Evolutionary conservation across 2,113 vertebrate genomes (phyloP).

Genomic region (Mobula hypostoma): DNA sequence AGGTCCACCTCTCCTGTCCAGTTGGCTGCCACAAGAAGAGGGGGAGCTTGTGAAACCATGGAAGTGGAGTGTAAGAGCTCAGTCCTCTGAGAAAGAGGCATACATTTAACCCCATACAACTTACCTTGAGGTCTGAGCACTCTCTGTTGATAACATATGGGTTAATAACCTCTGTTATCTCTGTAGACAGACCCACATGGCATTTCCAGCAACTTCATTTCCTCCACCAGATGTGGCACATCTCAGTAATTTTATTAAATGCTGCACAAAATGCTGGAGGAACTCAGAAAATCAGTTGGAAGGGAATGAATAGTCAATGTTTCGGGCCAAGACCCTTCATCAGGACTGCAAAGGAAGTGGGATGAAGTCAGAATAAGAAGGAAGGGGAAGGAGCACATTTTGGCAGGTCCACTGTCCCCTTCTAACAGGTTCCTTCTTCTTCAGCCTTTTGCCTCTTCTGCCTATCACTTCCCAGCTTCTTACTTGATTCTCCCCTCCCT

Average conservation of each 20-base stretch:
- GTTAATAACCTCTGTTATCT: neutral
- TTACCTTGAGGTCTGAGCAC: neutral
- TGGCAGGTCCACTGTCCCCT: no score
- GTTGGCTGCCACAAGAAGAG: neutral
- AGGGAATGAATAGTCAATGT: no score
- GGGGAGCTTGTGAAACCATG: neutral
- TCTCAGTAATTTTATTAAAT: neutral
- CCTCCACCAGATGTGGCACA: neutral
- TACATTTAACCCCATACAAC: neutral
- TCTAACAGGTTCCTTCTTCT: no score
- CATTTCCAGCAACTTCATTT: neutral
- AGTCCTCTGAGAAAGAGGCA: neutral
- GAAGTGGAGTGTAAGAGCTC: conserved; percentile 26
- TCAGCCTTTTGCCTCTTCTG: no score
- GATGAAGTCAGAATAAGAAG: no score
- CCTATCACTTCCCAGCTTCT: no score
- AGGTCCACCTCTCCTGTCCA: neutral
- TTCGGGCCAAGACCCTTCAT: no score
- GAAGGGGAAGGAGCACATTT: no score
- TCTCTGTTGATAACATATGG: neutral
- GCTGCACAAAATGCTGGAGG: no score
- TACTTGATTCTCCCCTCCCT: no score
- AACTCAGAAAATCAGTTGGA: no score
- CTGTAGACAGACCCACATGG: neutral
- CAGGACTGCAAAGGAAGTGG: no score